These are phyloP conservation scores for Synanthedon andrenaeformis DNA, from an alignment of 2,888 invertebrate species.

Conservation along the genomic window DNA sequence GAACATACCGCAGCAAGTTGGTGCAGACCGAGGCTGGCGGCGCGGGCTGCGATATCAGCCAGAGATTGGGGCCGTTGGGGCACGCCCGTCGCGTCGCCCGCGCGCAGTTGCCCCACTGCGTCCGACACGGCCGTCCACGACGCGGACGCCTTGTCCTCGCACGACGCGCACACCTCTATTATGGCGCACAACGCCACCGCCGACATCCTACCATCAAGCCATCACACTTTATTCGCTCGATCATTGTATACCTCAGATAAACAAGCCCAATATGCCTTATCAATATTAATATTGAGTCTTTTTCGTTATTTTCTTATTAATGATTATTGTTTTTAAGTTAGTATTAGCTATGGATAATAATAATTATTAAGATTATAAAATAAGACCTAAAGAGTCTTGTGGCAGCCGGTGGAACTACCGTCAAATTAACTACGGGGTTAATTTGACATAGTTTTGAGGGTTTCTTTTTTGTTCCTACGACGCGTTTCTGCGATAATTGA, in stretches of 20 bases:
- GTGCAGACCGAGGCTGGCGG: slow-evolving; percentile 33
- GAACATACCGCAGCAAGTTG: slow-evolving; percentile 46
- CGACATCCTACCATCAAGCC: slow-evolving; percentile 30
- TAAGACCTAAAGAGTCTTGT: too few relatives aligned
- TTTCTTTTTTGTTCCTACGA: too few relatives aligned
- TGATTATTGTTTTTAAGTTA: too few relatives aligned
- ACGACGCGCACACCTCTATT: slow-evolving; percentile 41
- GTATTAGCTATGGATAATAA: too few relatives aligned
- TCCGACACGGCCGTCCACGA: slow-evolving; percentile 32
- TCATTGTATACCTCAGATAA: too few relatives aligned
- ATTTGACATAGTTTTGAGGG: too few relatives aligned
- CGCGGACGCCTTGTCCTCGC: slow-evolving; percentile 23
- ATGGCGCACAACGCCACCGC: slow-evolving; percentile 45
- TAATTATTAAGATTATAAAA: too few relatives aligned
- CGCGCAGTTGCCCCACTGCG: slow-evolving; percentile 29
- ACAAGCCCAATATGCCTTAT: not conserved
- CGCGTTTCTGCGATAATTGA: too few relatives aligned
- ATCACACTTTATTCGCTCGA: too few relatives aligned
- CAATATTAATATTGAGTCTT: not conserved
- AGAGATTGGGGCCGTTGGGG: slow-evolving; percentile 29
- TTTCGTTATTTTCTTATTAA: too few relatives aligned
- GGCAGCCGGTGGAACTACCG: too few relatives aligned
- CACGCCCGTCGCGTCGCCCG: slow-evolving; percentile 35
- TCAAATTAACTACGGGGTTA: too few relatives aligned
- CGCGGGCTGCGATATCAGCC: slow-evolving; percentile 27